A percentile compares a stretch with the other conserved stretches of the same genome.
Evolutionary conservation across 2,888 invertebrate genomes (phyloP).

Genomic region (Boloria selene): DNA sequence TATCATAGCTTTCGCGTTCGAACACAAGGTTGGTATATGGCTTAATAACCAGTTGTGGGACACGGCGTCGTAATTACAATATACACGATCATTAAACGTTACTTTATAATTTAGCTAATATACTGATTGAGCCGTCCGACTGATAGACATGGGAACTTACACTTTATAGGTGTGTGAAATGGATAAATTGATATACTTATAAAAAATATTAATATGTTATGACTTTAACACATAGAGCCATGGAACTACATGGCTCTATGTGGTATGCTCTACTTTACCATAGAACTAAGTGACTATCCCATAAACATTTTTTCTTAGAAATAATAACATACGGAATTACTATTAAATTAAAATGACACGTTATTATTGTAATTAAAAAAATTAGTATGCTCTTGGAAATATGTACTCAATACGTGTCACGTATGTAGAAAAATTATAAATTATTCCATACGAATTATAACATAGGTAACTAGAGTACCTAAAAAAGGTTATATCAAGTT

Average conservation of each 20-base stretch:
- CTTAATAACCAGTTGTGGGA: slow-evolving; percentile 44
- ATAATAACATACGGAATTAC: not conserved
- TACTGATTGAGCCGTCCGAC: slow-evolving; percentile 50
- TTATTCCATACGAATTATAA: not conserved
- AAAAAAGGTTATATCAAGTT: too few relatives aligned
- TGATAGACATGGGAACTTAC: slow-evolving; percentile 50
- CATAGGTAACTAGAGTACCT: too few relatives aligned
- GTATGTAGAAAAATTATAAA: slow-evolving; percentile 7
- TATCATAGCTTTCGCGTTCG: slow-evolving; percentile 2
- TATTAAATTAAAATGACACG: slow-evolving; percentile 5
- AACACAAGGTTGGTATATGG: slow-evolving; percentile 1
- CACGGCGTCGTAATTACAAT: slow-evolving; percentile 49
- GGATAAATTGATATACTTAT: slow-evolving; percentile 32
- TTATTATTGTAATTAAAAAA: slow-evolving; percentile 13
- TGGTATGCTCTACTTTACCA: too few relatives aligned
- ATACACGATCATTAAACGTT: slow-evolving; percentile 49
- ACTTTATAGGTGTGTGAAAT: not conserved
- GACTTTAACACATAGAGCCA: too few relatives aligned
- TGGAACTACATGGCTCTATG: too few relatives aligned
- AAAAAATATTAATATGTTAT: too few relatives aligned
- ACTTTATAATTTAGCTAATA: slow-evolving; percentile 49
- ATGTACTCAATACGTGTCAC: slow-evolving; percentile 1
- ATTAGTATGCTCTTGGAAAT: slow-evolving; percentile 12
- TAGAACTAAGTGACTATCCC: too few relatives aligned
- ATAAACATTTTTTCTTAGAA: slow-evolving; percentile 3